Evolutionary conservation across 2,888 invertebrate genomes (phyloP).

Genomic region (Polydrusus tereticollis): DNA sequence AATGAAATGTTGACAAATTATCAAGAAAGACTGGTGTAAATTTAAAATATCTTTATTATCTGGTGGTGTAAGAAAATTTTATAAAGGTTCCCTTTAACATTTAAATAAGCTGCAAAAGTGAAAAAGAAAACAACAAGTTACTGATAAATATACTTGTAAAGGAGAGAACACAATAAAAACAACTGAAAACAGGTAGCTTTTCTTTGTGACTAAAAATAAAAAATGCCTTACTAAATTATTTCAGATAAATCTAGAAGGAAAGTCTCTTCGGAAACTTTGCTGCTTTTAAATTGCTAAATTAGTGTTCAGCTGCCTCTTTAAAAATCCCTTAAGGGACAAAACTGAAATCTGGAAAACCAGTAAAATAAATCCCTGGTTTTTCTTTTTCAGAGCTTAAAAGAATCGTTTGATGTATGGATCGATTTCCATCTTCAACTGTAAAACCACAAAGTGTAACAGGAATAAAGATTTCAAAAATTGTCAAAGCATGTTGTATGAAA

Average conservation of each 20-base stretch:
- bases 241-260: conserved; percentile 31
- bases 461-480: conserved; percentile 20
- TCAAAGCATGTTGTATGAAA: not conserved
- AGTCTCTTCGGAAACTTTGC: conserved; percentile 28
- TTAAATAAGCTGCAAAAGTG: not conserved
- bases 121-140: not conserved
- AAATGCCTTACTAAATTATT: conserved; percentile 18
- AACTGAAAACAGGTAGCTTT: conserved; percentile 10
- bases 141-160: not conserved
- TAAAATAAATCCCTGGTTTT: conserved; percentile 44
- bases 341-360: conserved; percentile 40
- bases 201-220: not conserved
- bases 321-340: conserved; percentile 47
- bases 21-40: too few relatives aligned
- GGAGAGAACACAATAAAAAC: conserved; percentile 2
- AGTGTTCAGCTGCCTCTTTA: conserved; percentile 44
- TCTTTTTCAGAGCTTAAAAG: conserved; percentile 36
- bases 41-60: too few relatives aligned
- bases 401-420: conserved; percentile 44
- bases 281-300: conserved; percentile 48
- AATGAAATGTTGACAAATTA: too few relatives aligned
- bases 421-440: conserved; percentile 18
- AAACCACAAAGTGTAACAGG: conserved; percentile 12
- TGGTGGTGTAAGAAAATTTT: too few relatives aligned
- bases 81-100: not conserved